Evolutionary conservation across 2,888 invertebrate species (phyloP), one percentile per base, ranked within the genome.

Genomic region (Scelioninae gen. 2): DNA sequence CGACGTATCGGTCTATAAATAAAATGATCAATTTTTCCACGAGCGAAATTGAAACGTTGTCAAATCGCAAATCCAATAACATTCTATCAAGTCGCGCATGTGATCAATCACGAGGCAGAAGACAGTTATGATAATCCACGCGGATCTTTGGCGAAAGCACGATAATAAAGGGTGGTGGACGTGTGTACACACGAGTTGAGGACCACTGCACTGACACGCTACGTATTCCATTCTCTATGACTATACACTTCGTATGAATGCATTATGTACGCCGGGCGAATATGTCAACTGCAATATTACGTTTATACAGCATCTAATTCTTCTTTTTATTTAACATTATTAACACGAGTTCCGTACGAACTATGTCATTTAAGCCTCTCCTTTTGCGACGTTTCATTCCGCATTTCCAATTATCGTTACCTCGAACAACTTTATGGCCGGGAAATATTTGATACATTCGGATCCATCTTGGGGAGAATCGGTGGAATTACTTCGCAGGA

Each of bases 201-300:
- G 77, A 76, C 79, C 84, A 61, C 79, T 81, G 81, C 57, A 53
- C 63, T 75, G 77, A 79, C 78, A 77, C 78, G 78, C 80, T 78
- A 79, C 79, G 79, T 79, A 80, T 78, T 78, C 78, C 77, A 76
- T 73, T 70, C 78, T 79, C 77, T 78, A 77, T 74, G 73, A 78
- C 78, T 78, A 68, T 74, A 76, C 77, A 75, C 70, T 65, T 75
- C 69, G 76, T 80, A 84, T 82, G 81, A 82, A 84, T 83, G 83
- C 80, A 81, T 84, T 83, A 83, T 80, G 77, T 78, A 79, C 81
- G 80, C 81, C 77, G 73, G 78, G 77, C 79, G 81, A 82, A 82
- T 82, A 82, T 82, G 84, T 84, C 84, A 84, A 84, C 81, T 83
- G 81, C 84, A 82, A 82, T 76, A 73, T 81, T 79, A 76, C 73